Evolutionary conservation across 2,888 invertebrate species (phyloP).

Genomic region (Perizoma flavofasciatum): DNA sequence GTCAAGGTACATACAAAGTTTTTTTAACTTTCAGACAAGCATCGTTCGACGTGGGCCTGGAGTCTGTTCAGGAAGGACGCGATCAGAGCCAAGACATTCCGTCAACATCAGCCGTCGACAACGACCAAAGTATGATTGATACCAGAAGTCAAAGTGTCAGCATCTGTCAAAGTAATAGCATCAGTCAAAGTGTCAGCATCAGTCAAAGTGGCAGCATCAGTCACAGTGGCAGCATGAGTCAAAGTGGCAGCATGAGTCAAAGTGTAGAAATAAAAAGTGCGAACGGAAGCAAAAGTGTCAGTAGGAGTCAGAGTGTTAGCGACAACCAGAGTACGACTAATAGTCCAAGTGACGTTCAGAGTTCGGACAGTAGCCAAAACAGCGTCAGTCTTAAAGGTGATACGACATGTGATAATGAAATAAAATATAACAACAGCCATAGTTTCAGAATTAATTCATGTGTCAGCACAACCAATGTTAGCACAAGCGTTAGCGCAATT

Average conservation of each 20-base stretch:
- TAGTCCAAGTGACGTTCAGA: conserved; percentile 11
- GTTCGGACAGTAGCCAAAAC: conserved; percentile 13
- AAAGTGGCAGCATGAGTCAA: conserved; percentile 11
- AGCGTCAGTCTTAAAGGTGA: conserved; percentile 14
- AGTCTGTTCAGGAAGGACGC: conserved; percentile 68
- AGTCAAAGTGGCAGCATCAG: conserved; percentile 8
- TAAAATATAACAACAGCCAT: conserved; percentile 15
- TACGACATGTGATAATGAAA: conserved; percentile 10
- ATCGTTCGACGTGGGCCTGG: conserved; percentile 72
- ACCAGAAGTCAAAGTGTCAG: background rate
- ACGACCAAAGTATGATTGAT: conserved; percentile 8
- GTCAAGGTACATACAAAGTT: too few species aligned
- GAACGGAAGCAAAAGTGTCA: conserved; percentile 22
- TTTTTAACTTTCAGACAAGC: conserved; percentile 56
- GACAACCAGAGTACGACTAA: conserved; percentile 14
- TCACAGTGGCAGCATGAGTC: conserved; percentile 7
- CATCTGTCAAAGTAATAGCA: conserved; percentile 6
- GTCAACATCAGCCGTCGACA: conserved; percentile 13
- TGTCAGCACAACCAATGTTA: conserved; percentile 2
- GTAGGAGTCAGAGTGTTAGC: conserved; percentile 26
- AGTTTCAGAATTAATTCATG: conserved; percentile 20
- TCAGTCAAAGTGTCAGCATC: background rate
- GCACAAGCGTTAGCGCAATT: background rate
- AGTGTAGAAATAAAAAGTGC: conserved; percentile 16
- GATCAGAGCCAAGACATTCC: conserved; percentile 54